Percentiles rank a stretch among this genome's conserved stretches.
Conservation (phyloP, 2,797 vertebrate species). For the Acipenser ruthenus region DNA sequence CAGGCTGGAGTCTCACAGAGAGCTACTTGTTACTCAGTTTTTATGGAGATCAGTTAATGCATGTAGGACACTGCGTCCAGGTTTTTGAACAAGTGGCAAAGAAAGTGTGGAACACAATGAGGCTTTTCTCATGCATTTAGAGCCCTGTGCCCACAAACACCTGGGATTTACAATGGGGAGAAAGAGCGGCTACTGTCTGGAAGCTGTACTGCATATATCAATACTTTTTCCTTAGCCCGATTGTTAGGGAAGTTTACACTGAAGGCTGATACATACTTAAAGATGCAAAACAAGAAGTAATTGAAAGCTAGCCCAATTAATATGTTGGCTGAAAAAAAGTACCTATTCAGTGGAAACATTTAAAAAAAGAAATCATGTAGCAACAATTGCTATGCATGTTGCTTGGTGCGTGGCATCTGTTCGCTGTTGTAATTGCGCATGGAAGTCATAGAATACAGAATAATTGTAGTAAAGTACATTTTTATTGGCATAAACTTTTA, state of each 20-base stretch:
- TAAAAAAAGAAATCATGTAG: no score
- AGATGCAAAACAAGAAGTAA: conserved; percentile 68
- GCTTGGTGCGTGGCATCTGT: conserved; percentile 16
- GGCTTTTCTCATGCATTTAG: conserved; percentile 44
- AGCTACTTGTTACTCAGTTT: conserved; percentile 61
- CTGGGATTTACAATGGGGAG: conserved; percentile 69
- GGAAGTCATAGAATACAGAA: no score
- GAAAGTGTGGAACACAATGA: conserved; percentile 65
- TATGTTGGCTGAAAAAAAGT: conserved; percentile 70
- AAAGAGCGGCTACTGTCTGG: conserved; percentile 37
- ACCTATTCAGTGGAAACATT: conserved; percentile 53
- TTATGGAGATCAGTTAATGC: conserved; percentile 79
- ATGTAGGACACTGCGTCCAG: conserved; percentile 68
- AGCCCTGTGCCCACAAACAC: conserved; percentile 68
- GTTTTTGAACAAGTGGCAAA: conserved; percentile 66
- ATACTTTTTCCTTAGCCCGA: conserved; percentile 43
- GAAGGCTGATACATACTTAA: conserved; percentile 55
- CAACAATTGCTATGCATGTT: conserved; percentile 51
- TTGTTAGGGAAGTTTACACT: conserved; percentile 42
- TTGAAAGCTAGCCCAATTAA: conserved; percentile 64
- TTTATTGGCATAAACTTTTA: no score
- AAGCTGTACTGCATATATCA: conserved; percentile 48
- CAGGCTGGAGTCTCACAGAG: conserved; percentile 49
- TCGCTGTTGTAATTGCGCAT: no score
- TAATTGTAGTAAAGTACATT: no score